Evolutionary conservation across 1,140 invertebrate genomes (phyloP).

Genomic region (Drosophila orosa): DNA sequence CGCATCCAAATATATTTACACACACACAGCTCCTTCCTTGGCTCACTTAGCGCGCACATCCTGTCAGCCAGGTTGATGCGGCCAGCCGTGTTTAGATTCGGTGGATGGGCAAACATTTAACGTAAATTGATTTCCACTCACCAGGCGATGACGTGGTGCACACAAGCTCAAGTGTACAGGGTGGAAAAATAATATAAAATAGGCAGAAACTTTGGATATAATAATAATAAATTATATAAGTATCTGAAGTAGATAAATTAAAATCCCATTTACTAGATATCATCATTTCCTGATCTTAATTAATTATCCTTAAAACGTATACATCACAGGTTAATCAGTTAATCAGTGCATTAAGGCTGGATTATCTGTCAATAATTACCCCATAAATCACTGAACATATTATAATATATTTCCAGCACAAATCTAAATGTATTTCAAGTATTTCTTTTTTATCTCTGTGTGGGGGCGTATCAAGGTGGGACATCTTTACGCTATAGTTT

Average conservation of each 20-base stretch:
- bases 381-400: not conserved
- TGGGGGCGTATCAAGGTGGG: constrained; percentile 10
- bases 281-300: too few species aligned
- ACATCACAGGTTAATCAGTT: not conserved
- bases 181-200: constrained; percentile 3
- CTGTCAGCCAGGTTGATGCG: constrained; percentile 29
- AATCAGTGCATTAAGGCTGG: not conserved
- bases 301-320: not conserved
- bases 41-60: constrained; percentile 42
- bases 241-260: not conserved
- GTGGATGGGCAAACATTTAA: constrained; percentile 61
- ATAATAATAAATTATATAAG: not conserved
- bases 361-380: not conserved
- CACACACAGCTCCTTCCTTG: constrained; percentile 15
- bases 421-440: not conserved
- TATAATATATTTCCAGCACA: not conserved
- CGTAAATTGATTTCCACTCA: constrained; percentile 73
- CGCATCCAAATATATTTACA: not conserved
- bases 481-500: constrained; percentile 11
- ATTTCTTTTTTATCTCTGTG: constrained; percentile 1
- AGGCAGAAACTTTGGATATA: too few species aligned
- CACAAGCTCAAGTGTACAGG: constrained; percentile 19
- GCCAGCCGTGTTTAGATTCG: constrained; percentile 58
- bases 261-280: not conserved
- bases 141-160: constrained; percentile 44